Conservation (phyloP, 2,113 vertebrate genomes). For the Numenius arquata region DNA sequence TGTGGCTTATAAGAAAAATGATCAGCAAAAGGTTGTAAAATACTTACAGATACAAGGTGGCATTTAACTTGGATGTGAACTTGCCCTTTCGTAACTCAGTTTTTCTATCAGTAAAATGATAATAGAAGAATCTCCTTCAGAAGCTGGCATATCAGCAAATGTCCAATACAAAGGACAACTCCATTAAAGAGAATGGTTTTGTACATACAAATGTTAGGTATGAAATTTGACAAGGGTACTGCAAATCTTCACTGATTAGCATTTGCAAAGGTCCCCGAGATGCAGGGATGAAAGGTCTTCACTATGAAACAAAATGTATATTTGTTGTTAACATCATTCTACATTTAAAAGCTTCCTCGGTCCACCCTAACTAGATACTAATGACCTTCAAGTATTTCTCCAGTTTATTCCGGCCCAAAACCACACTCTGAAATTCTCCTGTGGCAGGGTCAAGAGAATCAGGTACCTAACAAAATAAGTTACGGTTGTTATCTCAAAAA, state of each 20-base stretch:
- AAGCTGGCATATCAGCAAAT: conserved; percentile 21
- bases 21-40: not conserved
- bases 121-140: conserved; percentile 17
- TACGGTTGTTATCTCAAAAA: not conserved
- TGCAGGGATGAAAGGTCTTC: not conserved
- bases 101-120: conserved; percentile 19
- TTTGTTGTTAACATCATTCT: not conserved
- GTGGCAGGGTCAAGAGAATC: not conserved
- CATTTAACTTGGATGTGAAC: conserved; percentile 12
- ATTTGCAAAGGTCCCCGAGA: not conserved
- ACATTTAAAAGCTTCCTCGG: not conserved
- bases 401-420: not conserved
- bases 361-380: not conserved
- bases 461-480: not conserved
- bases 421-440: not conserved
- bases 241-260: not conserved
- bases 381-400: not conserved
- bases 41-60: not conserved
- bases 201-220: not conserved
- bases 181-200: conserved; percentile 30
- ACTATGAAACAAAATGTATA: not conserved
- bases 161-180: conserved; percentile 29
- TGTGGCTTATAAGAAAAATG: not conserved
- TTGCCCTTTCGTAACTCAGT: conserved; percentile 16
- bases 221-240: conserved; percentile 8